Evolutionary conservation across 2,797 vertebrate genomes (phyloP), one percentile per base, ranked within the genome.

Genomic region (Scolopax bukidnonensis): DNA sequence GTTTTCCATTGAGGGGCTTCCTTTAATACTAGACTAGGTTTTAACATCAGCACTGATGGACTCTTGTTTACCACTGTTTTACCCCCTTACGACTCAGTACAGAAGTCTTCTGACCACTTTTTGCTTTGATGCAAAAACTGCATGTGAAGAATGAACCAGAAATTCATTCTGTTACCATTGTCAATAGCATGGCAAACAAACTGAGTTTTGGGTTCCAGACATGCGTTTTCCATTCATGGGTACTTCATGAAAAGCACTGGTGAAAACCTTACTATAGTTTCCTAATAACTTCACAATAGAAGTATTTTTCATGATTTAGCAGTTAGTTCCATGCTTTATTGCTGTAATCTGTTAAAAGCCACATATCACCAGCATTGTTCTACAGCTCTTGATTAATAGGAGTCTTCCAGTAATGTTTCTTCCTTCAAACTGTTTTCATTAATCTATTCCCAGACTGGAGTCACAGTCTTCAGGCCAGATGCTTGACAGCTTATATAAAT

Each of bases 211-310:
- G 40, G 24, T 75, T 91, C 38, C 36, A 77, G 28, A 38, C 3
- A 4, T 0, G 1, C 71, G 2, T 10, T 84, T 63, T 71, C 53
- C 19, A 48, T 54, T 60, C 2, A 3, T 10, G 40, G 12, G 38
- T 41, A 75, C 11, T 59, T 70, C 20, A 64, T 24, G 32, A 89
- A 93, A 16, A 74, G 43, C 13, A 73, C 10, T 6, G 17, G 40
- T 47, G 25, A 84, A 83, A 93, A 24, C 12, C 10, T 87, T 40
- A 32, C 40, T 59, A 17, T 47, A 21, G 47, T 48, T 84, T 61
- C 38, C 25, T 4, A 40, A 67, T 74, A 54, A 50, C 20, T 75
- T 65, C 4, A 0, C 25, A 63, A 51, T 6, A 30, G 0, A 27
- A 80, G 4, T 30, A 43, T 70, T 84, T 68, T 64, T 65, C 14